A percentile compares a stretch with the other conserved stretches of the same genome.
Conservation (phyloP, 2,113 vertebrate species). For the Channa argus region DNA sequence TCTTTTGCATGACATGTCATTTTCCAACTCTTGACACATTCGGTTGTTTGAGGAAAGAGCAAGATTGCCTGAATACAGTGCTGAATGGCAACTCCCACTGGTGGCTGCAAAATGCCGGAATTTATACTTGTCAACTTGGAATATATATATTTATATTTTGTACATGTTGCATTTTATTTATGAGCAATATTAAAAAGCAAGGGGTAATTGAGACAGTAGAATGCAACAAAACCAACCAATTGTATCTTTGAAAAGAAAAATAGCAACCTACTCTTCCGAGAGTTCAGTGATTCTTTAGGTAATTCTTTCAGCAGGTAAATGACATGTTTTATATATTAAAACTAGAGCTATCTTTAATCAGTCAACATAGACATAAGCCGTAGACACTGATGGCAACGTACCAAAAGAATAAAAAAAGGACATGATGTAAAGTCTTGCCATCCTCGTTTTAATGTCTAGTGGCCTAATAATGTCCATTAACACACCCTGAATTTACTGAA, state of each 20-base stretch:
- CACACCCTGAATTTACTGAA: conserved; percentile 69
- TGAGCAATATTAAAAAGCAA: conserved; percentile 52
- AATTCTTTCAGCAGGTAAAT: conserved; percentile 34
- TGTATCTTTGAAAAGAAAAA: background rate
- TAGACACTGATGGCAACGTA: conserved; percentile 41
- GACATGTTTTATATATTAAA: conserved; percentile 48
- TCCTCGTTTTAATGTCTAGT: conserved; percentile 48
- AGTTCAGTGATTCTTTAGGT: conserved; percentile 15
- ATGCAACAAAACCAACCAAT: conserved; percentile 36
- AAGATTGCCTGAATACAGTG: conserved; percentile 19
- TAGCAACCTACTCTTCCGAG: conserved; percentile 11
- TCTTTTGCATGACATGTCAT: conserved; percentile 29
- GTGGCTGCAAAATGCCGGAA: conserved; percentile 36
- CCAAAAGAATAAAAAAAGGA: conserved; percentile 34
- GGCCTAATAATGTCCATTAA: conserved; percentile 50
- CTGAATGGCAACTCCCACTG: conserved; percentile 21
- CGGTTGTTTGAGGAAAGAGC: conserved; percentile 26
- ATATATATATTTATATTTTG: conserved; percentile 33
- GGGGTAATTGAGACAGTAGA: conserved; percentile 16
- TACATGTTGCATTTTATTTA: conserved; percentile 54
- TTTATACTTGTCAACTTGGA: conserved; percentile 43
- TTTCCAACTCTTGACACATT: conserved; percentile 45
- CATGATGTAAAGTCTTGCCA: conserved; percentile 17
- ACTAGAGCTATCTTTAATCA: conserved; percentile 46
- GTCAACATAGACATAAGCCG: conserved; percentile 19